phyloP scores from a whole-genome alignment of 2,113 vertebrate genomes.

The Stomatorhinus ivindoensis region DNA sequence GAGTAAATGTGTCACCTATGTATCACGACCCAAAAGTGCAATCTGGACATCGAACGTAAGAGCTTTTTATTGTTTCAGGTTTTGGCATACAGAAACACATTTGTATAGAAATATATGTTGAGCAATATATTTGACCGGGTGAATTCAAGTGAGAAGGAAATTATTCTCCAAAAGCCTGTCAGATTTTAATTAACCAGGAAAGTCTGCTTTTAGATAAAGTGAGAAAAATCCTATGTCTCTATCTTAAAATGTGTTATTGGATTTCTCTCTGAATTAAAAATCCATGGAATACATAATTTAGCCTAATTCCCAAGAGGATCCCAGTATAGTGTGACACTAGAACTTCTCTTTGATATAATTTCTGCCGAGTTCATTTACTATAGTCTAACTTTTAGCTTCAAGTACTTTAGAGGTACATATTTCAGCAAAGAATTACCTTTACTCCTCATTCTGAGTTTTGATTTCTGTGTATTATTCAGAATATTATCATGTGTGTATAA shows the following conservation, averaged over 20 bases:
- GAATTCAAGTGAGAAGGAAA: conserved; percentile 28
- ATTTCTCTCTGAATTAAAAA: conserved; percentile 29
- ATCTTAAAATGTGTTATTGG: conserved; percentile 26
- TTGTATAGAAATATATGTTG: neutral
- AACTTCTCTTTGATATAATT: conserved; percentile 43
- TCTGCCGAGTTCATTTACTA: conserved; percentile 39
- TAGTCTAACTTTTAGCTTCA: conserved; percentile 24
- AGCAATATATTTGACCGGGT: neutral
- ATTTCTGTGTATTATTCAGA: neutral
- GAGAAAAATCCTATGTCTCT: conserved; percentile 28
- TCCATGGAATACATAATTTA: conserved; percentile 57
- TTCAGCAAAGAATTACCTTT: conserved; percentile 8
- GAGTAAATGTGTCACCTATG: conserved; percentile 20
- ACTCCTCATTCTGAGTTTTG: neutral
- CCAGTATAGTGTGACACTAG: conserved; percentile 24
- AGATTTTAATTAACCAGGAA: conserved; percentile 27
- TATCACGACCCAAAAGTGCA: conserved; percentile 22
- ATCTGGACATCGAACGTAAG: conserved; percentile 19
- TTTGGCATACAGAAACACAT: neutral
- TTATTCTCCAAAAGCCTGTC: conserved; percentile 25
- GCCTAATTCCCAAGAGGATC: conserved; percentile 51
- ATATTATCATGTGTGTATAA: neutral
- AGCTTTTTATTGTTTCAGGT: conserved; percentile 9
- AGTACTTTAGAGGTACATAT: conserved; percentile 1
- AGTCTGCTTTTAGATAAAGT: conserved; percentile 24